phyloP scores from a whole-genome alignment of 2,113 vertebrate species.

The Regulus satrapa region DNA sequence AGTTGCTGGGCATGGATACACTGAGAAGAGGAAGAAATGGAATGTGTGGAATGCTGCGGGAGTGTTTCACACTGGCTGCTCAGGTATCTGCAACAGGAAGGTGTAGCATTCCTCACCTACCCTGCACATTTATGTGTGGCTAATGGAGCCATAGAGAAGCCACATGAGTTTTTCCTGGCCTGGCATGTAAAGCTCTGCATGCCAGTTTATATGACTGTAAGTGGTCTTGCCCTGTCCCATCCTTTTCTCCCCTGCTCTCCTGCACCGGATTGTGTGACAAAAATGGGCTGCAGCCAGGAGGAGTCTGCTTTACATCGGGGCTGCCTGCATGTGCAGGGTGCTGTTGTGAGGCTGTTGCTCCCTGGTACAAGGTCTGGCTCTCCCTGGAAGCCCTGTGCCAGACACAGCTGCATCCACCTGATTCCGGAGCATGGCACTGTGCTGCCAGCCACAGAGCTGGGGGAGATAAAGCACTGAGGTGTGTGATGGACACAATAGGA shows the following conservation, averaged over 20 bases:
- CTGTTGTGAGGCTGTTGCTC: background rate
- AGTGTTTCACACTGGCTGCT: background rate
- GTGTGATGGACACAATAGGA: background rate
- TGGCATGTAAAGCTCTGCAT: background rate
- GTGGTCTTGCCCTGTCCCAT: background rate
- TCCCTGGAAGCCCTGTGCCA: background rate
- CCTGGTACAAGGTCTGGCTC: background rate
- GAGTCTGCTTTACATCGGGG: background rate
- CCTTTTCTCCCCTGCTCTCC: background rate
- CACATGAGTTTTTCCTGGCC: background rate
- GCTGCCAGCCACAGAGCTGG: background rate
- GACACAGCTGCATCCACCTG: background rate
- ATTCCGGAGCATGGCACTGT: fast-evolving
- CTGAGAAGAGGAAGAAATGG: background rate
- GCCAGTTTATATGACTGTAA: fast-evolving
- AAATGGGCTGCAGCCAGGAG: background rate
- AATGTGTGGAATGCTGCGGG: background rate
- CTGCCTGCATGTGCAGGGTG: background rate
- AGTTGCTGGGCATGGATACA: background rate
- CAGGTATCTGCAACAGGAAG: background rate
- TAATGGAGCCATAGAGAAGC: background rate
- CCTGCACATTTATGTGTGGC: background rate
- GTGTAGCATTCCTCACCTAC: slow-evolving; percentile 39
- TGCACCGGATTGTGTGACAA: fast-evolving
- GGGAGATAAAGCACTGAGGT: background rate